Conservation (phyloP, 2,888 invertebrate species). For the Aspidiotus rigidus region DNA sequence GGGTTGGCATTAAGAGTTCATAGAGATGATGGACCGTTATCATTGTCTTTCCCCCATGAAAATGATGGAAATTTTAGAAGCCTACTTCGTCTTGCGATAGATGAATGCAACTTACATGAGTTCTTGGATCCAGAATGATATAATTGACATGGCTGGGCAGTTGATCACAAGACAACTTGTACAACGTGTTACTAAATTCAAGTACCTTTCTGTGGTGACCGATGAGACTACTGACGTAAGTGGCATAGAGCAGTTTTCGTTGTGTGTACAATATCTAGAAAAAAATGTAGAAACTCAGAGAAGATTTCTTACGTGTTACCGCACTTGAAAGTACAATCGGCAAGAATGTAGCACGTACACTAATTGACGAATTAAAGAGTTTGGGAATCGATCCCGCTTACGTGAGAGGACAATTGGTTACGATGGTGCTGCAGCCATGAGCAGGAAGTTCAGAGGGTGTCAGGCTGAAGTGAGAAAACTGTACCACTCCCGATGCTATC, state of each 20-base stretch:
- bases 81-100: conserved; percentile 4
- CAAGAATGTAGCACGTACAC: conserved; percentile 20
- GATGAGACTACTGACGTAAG: conserved; percentile 9
- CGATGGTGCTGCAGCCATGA: too few species aligned
- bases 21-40: conserved; percentile 5
- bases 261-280: conserved; percentile 5
- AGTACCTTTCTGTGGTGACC: neutral
- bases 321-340: too few species aligned
- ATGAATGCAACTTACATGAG: too few species aligned
- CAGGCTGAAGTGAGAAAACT: too few species aligned
- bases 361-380: conserved; percentile 7
- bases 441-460: too few species aligned
- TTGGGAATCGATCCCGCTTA: conserved; percentile 13
- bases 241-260: conserved; percentile 4
- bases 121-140: conserved; percentile 7
- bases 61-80: conserved; percentile 1
- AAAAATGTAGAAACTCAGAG: neutral
- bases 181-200: neutral
- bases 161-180: conserved; percentile 1
- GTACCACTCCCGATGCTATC: too few species aligned
- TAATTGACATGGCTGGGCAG: neutral
- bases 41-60: neutral
- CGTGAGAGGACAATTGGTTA: conserved; percentile 25
- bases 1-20: conserved; percentile 20
- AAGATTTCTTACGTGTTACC: conserved; percentile 15